Evolutionary conservation across 2,797 vertebrate genomes (phyloP).

Genomic region (Acrossocheilus wenchowensis): DNA sequence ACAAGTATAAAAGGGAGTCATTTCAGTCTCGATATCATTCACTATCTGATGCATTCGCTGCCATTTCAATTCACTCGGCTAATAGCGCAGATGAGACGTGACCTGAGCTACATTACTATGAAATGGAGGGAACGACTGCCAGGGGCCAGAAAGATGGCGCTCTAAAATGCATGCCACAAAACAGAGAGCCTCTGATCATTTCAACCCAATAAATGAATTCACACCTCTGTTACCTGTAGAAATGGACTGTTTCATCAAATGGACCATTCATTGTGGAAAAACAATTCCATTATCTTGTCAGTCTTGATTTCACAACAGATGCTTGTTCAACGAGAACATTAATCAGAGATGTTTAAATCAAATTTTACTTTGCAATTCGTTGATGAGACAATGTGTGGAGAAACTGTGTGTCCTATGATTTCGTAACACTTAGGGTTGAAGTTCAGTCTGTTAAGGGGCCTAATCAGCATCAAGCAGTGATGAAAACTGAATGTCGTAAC

Average conservation of each 20-base stretch:
- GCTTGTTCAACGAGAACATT: conserved; percentile 11
- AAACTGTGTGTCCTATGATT: background rate
- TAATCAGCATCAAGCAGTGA: conserved; percentile 63
- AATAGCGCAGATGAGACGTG: background rate
- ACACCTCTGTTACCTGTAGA: conserved; percentile 20
- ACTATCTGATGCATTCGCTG: conserved; percentile 19
- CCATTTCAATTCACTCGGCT: conserved; percentile 13
- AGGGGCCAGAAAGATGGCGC: conserved; percentile 26
- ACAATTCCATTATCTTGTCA: conserved; percentile 11
- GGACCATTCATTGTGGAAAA: background rate
- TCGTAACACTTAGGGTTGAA: conserved; percentile 17
- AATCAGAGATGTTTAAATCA: conserved; percentile 2
- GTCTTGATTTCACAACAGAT: conserved; percentile 8
- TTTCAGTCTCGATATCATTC: background rate
- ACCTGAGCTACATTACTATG: conserved; percentile 28
- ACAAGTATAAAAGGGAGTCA: background rate
- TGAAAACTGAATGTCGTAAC: conserved; percentile 41
- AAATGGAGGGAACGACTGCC: conserved; percentile 19
- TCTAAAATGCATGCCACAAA: conserved; percentile 22
- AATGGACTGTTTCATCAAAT: conserved; percentile 18
- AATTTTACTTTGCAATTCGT: background rate
- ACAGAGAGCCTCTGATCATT: conserved; percentile 2
- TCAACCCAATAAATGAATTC: conserved; percentile 22
- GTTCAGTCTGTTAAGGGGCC: conserved; percentile 65
- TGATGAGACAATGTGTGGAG: background rate